phyloP scores from a whole-genome alignment of 2,888 invertebrate genomes.

The Sicus ferrugineus region DNA sequence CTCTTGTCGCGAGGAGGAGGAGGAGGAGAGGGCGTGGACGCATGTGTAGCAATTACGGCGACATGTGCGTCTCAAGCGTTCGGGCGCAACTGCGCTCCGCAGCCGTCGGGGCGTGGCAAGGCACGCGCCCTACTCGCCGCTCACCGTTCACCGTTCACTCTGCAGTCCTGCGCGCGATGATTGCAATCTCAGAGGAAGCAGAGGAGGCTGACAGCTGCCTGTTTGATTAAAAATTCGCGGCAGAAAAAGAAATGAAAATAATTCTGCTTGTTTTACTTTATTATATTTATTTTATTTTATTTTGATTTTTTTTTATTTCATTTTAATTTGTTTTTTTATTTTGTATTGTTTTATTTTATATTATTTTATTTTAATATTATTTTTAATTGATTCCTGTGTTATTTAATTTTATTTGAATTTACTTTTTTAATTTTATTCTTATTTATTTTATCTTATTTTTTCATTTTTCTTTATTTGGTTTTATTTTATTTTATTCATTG shows the following conservation, averaged over 20 bases:
- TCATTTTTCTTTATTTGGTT: not conserved
- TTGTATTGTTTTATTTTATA: not conserved
- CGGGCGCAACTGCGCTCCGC: slow-evolving; percentile 25
- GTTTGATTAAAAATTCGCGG: not conserved
- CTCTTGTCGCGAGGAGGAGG: slow-evolving; percentile 8
- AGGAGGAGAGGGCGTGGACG: slow-evolving; percentile 49
- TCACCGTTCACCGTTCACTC: not conserved
- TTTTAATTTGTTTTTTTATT: not conserved
- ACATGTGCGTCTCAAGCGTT: slow-evolving; percentile 53
- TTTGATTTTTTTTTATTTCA: not conserved
- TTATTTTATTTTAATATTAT: not conserved
- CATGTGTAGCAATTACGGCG: slow-evolving; percentile 62
- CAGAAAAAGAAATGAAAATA: not conserved
- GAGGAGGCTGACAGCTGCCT: slow-evolving; percentile 12
- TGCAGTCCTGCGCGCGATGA: not conserved
- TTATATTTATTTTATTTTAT: not conserved
- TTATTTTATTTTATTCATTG: not conserved
- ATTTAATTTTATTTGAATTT: no score
- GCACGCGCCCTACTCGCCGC: slow-evolving; percentile 11
- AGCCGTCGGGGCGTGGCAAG: slow-evolving; percentile 43
- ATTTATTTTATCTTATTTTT: not conserved
- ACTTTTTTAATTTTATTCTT: not conserved
- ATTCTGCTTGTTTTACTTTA: not conserved
- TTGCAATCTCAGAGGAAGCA: not conserved
- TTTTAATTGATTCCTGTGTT: no score